Evolutionary conservation across 2,113 vertebrate species (phyloP).

Genomic region (Coracopsis vasa): DNA sequence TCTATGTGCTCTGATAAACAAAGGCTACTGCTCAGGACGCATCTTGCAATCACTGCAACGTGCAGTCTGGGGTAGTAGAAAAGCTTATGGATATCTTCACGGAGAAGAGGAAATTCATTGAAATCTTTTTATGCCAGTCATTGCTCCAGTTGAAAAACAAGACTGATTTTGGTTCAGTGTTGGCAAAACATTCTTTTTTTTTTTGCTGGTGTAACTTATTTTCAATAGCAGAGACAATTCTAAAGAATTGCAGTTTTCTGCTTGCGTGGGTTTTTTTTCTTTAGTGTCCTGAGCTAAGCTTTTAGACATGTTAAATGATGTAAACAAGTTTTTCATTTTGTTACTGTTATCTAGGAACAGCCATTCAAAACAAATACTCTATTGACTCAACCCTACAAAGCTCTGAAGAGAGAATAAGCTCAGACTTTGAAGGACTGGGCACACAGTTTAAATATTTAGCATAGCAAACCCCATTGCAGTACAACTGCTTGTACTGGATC

Average conservation of each 20-base stretch:
- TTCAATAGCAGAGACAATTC: neutral
- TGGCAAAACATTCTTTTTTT: neutral
- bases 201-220: neutral
- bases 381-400: constrained; percentile 19
- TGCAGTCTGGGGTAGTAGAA: neutral
- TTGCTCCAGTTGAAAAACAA: neutral
- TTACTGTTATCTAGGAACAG: constrained; percentile 39
- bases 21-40: neutral
- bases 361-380: constrained; percentile 33
- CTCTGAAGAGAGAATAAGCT: constrained; percentile 13
- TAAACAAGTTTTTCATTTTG: constrained; percentile 12
- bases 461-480: constrained; percentile 22
- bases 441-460: constrained; percentile 41
- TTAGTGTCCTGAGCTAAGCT: neutral
- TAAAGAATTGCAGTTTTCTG: neutral
- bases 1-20: neutral
- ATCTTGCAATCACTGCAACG: accelerated
- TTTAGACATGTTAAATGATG: constrained; percentile 18
- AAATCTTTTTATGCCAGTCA: neutral
- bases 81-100: neutral
- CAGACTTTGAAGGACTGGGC: neutral
- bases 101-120: constrained; percentile 7
- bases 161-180: neutral
- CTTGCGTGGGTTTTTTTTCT: neutral
- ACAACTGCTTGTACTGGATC: neutral